Base-by-base conservation (phyloP, 2,113 vertebrate genomes). In the Leucopsar rothschildi region DNA sequence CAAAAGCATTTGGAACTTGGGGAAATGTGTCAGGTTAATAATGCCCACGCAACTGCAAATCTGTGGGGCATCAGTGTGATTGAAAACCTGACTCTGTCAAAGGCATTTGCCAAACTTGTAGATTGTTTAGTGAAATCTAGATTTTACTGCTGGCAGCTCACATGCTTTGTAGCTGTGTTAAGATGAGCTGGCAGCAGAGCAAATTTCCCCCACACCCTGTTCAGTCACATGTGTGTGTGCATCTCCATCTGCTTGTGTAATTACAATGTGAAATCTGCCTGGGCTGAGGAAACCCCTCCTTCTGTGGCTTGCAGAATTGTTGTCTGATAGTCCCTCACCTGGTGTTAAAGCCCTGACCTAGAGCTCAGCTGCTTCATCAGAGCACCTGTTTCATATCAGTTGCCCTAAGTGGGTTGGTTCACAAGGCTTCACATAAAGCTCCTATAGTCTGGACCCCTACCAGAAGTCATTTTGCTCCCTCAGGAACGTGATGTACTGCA, bases 21-120 rank as follows among this genome's bases (percentile, higher is more conserved):
- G 14, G 59, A 69, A 64, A 31, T n/a, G 6, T 0, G 2, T 69
- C 45, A 22, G 27, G 8, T 76, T 24, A 71, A 15, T 37, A 42
- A 45, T 11, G 28, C 31, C 52, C n/a, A 9, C 0, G 0, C 60
- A 40, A 53, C 50, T 0, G 1, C 35, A 60, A 29, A 66, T 70
- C 28, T 1, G 0, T n/a, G 56, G 50, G 29, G 37, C 24, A 10
- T 33, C 73, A 23, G 5, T 15, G 15, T 11, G 28, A 15, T 49
- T 90, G 65, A 53, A 92, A 92, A 63, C 25, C n/a, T 65, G 55
- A 25, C 37, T n/a, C 33, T 40, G 37, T 40, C 56, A 65, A 56
- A 87, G 37, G 22, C 12, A 9, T 72, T 81, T 78, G 21, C 60
- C 44, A 78, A 82, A 70, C 24, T 31, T 92, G 24, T 37, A 9